Conservation (phyloP, 2,888 invertebrate genomes). For the Drosophila gaucha region DNA sequence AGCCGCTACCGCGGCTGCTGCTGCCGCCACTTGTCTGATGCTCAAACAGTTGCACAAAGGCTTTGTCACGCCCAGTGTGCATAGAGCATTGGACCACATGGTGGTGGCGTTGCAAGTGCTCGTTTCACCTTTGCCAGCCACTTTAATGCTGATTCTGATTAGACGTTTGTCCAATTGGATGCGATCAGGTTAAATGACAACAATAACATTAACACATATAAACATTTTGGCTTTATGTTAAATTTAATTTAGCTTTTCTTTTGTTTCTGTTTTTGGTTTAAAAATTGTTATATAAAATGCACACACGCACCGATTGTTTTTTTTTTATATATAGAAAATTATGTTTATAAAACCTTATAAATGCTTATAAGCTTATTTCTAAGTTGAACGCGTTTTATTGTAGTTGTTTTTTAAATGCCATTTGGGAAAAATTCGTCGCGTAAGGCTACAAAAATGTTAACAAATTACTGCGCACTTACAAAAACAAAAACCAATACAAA, state of each 20-base stretch:
- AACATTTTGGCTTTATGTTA: slow-evolving; percentile 18
- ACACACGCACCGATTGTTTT: slow-evolving; percentile 13
- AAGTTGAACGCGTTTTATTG: slow-evolving; percentile 50
- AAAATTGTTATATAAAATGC: slow-evolving; percentile 56
- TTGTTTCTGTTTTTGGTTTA: slow-evolving; percentile 15
- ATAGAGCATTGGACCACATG: slow-evolving; percentile 85
- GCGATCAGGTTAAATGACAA: slow-evolving; percentile 14
- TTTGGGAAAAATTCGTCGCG: slow-evolving; percentile 67
- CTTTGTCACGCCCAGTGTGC: slow-evolving; percentile 85
- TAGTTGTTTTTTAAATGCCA: slow-evolving; percentile 70
- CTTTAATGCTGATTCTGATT: slow-evolving; percentile 59
- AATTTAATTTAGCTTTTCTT: neutral
- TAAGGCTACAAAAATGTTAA: slow-evolving; percentile 48
- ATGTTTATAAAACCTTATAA: slow-evolving; percentile 54
- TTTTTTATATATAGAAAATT: slow-evolving; percentile 22
- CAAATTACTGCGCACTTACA: slow-evolving; percentile 48
- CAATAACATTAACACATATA: slow-evolving; percentile 14
- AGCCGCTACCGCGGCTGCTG: slow-evolving; percentile 82
- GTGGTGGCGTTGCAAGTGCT: slow-evolving; percentile 58
- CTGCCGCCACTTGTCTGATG: slow-evolving; percentile 85
- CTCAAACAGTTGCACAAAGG: slow-evolving; percentile 85
- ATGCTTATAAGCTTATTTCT: slow-evolving; percentile 44
- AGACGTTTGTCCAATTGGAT: slow-evolving; percentile 18
- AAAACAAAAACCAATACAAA: slow-evolving; percentile 33
- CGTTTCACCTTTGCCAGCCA: slow-evolving; percentile 82